These are phyloP conservation scores for Coccyzus lansbergi DNA, from an alignment of 2,797 vertebrate species.

Conservation along the genomic window DNA sequence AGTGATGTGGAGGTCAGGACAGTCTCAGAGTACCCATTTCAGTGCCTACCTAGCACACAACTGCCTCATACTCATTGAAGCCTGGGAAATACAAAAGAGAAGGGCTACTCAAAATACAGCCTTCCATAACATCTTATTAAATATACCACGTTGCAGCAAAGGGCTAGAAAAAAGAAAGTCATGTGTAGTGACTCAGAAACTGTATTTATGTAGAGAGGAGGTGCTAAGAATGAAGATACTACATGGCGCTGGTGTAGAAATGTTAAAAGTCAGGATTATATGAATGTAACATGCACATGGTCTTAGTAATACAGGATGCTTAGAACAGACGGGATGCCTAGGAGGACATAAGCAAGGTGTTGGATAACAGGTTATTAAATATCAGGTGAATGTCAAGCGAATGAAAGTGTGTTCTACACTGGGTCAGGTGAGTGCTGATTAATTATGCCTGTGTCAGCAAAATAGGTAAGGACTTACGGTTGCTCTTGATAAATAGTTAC, in stretches of 20 bases:
- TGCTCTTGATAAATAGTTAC: background rate
- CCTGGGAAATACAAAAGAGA: background rate
- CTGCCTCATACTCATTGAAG: background rate
- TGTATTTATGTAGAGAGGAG: background rate
- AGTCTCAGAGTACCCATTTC: background rate
- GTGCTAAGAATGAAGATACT: background rate
- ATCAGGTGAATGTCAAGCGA: slow-evolving; percentile 5
- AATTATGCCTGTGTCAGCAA: slow-evolving; percentile 3
- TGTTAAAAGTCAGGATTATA: background rate
- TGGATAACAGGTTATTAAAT: slow-evolving; percentile 16
- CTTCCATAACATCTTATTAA: background rate
- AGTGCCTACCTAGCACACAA: background rate
- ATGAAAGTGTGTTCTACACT: background rate
- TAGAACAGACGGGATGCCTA: slow-evolving; percentile 5
- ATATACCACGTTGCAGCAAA: background rate
- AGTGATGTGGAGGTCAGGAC: background rate
- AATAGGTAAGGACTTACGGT: background rate
- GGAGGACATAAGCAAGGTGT: slow-evolving; percentile 24
- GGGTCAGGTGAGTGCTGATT: background rate
- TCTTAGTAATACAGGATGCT: background rate
- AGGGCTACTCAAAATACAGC: background rate
- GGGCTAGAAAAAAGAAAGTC: background rate
- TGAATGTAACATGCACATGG: background rate
- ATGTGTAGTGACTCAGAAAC: background rate
- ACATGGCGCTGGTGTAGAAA: background rate